Evolutionary conservation across 2,113 vertebrate genomes (phyloP), one percentile per base, ranked within the genome.

Genomic region (Elephas maximus): DNA sequence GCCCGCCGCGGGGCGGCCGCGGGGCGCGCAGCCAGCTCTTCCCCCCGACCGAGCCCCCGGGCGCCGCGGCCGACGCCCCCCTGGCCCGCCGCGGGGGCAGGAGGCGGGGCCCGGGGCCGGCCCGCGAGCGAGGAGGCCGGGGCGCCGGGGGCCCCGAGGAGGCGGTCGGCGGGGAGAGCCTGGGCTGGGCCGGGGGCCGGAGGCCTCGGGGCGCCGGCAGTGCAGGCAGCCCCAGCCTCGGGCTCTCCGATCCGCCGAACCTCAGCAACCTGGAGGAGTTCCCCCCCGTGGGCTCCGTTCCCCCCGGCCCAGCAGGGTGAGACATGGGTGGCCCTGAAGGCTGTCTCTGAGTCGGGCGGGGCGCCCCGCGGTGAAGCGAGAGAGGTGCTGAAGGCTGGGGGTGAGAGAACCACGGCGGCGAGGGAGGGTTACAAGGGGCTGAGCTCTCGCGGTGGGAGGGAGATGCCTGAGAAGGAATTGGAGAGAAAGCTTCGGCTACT

Each of bases 241-340:
- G 99, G 78, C 98, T 98, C 1, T 98, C 97, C 24, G 98, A 92
- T 90, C 99, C 99, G 33, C 99, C 99, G 1, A 99, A 99, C 97
- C 98, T 99, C 78, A 99, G 99, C 99, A 99, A 99, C 98, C 94
- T 99, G 98, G 99, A 99, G 89, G 99, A 99, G 89, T 99, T 99
- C 96, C 99, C 99, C 1, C 99, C 99, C n/a, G 99, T 99, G 95
- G 98, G 99, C 90, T 92, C 97, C n/a, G 80, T 88, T 1, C 80
- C 94, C 62, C 67, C 93, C 2, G 96, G 96, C 88, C 69, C 95
- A 51, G 84, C 97, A 94, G 96, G 97, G 98, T 98, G 96, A 98
- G 98, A 73, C 63, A 37, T 10, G 77, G 86, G 87, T 48, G 69
- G 41, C 41, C 5, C 24, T 62, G 71, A 11, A 51, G 77, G 28